A percentile compares a stretch with the other conserved stretches of the same genome.
These are phyloP conservation scores for Apaloderma vittatum DNA, from an alignment of 2,113 vertebrate genomes.

Conservation along the genomic window DNA sequence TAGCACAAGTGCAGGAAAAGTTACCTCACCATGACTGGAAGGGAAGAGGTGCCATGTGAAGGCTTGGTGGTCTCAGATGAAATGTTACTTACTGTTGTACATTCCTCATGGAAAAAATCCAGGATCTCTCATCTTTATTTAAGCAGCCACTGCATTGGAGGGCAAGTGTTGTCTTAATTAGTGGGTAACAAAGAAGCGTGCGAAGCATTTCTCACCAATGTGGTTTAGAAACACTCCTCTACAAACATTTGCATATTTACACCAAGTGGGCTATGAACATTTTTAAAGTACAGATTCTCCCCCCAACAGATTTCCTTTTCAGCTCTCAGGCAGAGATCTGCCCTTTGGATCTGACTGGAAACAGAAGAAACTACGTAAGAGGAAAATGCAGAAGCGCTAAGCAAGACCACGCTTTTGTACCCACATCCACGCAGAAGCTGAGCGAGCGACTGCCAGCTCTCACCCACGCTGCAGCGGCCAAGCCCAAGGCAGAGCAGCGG, in stretches of 20 bases:
- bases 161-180: not conserved
- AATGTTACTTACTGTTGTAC: not conserved
- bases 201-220: conserved; percentile 6
- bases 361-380: not conserved
- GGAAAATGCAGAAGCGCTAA: not conserved
- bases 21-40: not conserved
- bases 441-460: rapidly evolving
- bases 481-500: not conserved
- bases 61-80: not conserved
- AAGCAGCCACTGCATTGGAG: not conserved
- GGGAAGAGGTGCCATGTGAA: not conserved
- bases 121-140: not conserved
- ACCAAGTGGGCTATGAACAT: not conserved
- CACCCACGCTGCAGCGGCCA: not conserved
- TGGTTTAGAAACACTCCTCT: not conserved
- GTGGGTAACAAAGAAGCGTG: not conserved
- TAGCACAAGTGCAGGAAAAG: not conserved
- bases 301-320: not conserved
- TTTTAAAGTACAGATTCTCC: not conserved
- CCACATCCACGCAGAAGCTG: not conserved
- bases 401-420: not conserved
- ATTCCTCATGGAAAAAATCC: not conserved
- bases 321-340: not conserved
- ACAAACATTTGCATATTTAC: not conserved
- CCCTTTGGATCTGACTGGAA: not conserved